Evolutionary conservation across 2,113 vertebrate species (phyloP).

Genomic region (Paramisgurnus dabryanus): DNA sequence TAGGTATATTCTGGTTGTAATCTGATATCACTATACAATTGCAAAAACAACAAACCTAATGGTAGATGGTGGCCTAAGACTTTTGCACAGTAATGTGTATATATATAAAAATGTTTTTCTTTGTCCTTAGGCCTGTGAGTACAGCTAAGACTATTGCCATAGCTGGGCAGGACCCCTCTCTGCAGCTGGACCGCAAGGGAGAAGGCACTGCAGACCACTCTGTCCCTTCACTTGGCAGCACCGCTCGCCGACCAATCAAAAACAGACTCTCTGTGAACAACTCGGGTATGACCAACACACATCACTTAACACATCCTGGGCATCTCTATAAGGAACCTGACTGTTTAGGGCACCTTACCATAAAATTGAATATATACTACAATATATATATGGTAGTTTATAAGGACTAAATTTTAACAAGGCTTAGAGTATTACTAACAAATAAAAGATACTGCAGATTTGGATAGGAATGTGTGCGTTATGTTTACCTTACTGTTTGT

Average conservation of each 20-base stretch:
- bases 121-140: constrained; percentile 72
- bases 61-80: no score
- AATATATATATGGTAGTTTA: background rate
- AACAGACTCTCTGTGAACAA: constrained; percentile 79
- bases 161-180: constrained; percentile 85
- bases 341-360: no score
- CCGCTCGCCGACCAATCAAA: constrained; percentile 76
- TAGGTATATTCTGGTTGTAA: no score
- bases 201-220: constrained; percentile 77
- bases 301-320: background rate
- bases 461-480: background rate
- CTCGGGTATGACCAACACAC: constrained; percentile 77
- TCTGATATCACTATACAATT: no score
- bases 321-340: no score
- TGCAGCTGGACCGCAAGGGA: constrained; percentile 96
- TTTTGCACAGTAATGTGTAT: no score
- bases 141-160: constrained; percentile 92
- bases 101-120: constrained; percentile 6
- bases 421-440: no score
- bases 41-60: no score
- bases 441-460: background rate
- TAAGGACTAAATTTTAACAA: background rate
- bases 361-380: no score
- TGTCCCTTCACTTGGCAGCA: constrained; percentile 65
- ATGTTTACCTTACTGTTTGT: background rate